These are phyloP conservation scores for Delia radicum DNA, from an alignment of 1,140 invertebrate genomes.

Conservation along the genomic window DNA sequence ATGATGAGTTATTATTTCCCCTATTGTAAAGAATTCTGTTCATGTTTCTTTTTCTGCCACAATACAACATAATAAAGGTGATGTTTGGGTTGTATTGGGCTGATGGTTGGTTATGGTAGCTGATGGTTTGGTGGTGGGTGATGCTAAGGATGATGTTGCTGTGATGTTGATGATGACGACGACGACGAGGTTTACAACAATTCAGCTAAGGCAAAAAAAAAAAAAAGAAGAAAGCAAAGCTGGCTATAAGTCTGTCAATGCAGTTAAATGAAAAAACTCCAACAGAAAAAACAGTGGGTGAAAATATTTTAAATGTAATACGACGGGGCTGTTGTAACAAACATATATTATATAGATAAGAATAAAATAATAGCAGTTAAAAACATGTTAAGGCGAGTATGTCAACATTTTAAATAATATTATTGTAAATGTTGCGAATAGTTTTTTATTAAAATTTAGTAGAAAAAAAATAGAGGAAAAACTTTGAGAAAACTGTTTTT, in stretches of 20 bases:
- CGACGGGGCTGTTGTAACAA: too few species aligned
- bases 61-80: background rate
- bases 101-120: too few species aligned
- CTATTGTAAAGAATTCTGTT: background rate
- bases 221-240: background rate
- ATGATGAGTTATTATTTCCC: constrained; percentile 2
- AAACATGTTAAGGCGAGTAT: too few species aligned
- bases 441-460: too few species aligned
- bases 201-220: background rate
- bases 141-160: background rate
- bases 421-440: too few species aligned
- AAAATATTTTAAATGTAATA: background rate
- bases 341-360: too few species aligned
- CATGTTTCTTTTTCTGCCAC: background rate
- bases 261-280: background rate
- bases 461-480: too few species aligned
- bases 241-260: background rate
- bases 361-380: too few species aligned
- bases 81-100: background rate
- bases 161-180: background rate
- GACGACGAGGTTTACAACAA: background rate
- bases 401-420: too few species aligned
- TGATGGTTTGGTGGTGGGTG: background rate
- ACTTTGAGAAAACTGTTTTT: too few species aligned
- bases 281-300: background rate